Percentiles rank a stretch among this genome's conserved stretches.
These are phyloP conservation scores for Patagioenas fasciata DNA, from an alignment of 2,113 vertebrate genomes.

Conservation along the genomic window DNA sequence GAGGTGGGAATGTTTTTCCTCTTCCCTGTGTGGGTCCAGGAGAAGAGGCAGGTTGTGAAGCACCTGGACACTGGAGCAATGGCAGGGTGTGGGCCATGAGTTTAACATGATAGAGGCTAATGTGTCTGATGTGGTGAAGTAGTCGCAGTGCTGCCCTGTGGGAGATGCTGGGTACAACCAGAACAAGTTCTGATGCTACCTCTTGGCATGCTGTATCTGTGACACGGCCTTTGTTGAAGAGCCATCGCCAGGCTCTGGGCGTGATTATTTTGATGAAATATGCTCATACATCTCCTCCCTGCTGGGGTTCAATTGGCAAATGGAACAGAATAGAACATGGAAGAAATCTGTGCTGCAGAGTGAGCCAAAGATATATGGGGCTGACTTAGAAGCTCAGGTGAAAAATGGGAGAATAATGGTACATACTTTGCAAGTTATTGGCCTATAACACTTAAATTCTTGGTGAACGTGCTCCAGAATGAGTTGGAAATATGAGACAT, in stretches of 20 bases:
- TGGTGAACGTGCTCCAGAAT: neutral
- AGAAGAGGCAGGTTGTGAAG: neutral
- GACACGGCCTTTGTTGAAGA: neutral
- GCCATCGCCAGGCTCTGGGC: neutral
- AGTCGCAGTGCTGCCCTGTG: neutral
- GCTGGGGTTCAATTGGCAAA: neutral
- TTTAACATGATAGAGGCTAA: neutral
- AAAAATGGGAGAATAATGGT: constrained; percentile 42
- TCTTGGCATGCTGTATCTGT: neutral
- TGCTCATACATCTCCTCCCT: neutral
- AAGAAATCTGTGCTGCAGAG: neutral
- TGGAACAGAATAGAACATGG: neutral
- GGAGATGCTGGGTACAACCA: neutral
- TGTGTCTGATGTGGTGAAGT: neutral
- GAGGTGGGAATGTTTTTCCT: neutral
- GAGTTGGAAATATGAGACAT: constrained; percentile 52
- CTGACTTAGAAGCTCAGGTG: neutral
- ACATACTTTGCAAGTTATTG: constrained; percentile 29
- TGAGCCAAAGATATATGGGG: constrained; percentile 39
- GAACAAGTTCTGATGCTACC: neutral
- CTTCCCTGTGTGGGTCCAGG: neutral
- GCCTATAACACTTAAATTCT: constrained; percentile 32
- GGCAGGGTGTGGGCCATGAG: neutral
- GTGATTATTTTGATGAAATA: constrained; percentile 42
- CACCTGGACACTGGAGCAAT: neutral